Evolutionary conservation across 2,888 invertebrate species (phyloP).

Genomic region (Volucella inflata): DNA sequence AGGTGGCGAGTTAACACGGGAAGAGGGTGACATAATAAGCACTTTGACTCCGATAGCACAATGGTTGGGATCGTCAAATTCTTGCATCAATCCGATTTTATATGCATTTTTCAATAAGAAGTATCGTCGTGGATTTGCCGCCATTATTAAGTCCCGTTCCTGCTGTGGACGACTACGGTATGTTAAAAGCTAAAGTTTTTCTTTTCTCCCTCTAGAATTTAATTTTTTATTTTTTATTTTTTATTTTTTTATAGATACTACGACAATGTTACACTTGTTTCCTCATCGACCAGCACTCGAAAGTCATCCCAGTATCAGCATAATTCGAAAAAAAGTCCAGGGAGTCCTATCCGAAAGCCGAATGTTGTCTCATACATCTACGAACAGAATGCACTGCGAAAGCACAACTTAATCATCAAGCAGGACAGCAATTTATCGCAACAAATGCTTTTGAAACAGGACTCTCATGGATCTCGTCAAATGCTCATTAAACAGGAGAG

Average conservation of each 20-base stretch:
- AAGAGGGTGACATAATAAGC: constrained; percentile 92
- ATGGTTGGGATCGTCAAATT: constrained; percentile 96
- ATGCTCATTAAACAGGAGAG: constrained; percentile 83
- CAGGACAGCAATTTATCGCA: constrained; percentile 83
- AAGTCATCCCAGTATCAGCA: constrained; percentile 94
- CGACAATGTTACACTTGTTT: constrained; percentile 93
- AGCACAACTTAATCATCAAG: constrained; percentile 82
- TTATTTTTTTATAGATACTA: constrained; percentile 86
- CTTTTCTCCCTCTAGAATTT: neutral
- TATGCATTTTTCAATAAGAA: constrained; percentile 98
- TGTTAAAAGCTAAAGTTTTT: constrained; percentile 1
- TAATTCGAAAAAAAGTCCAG: constrained; percentile 85
- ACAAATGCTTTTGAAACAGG: constrained; percentile 83
- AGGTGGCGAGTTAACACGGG: constrained; percentile 86
- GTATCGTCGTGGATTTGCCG: constrained; percentile 94
- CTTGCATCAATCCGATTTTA: constrained; percentile 97
- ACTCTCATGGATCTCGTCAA: constrained; percentile 83
- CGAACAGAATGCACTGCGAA: constrained; percentile 82
- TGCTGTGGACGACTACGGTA: constrained; percentile 92
- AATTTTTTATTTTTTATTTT: constrained; percentile 13
- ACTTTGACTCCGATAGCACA: constrained; percentile 94
- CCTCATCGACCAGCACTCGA: constrained; percentile 92
- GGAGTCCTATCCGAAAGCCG: constrained; percentile 85
- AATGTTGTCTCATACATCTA: constrained; percentile 86
- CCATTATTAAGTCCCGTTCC: constrained; percentile 92